These are phyloP conservation scores for Pygoscelis antarcticus DNA, from an alignment of 2,113 vertebrate species.

Conservation along the genomic window DNA sequence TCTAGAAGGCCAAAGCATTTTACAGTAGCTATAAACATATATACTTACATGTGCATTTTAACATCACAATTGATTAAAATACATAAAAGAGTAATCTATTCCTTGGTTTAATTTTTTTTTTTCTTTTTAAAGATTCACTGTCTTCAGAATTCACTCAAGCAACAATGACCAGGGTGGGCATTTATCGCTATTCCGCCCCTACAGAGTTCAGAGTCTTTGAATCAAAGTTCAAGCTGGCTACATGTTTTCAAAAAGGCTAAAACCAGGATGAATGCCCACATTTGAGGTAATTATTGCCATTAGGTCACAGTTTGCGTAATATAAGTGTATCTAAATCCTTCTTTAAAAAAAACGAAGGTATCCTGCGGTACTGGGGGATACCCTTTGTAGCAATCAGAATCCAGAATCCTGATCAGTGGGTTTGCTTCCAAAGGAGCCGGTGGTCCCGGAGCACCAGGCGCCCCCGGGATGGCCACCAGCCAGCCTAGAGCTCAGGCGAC, in stretches of 20 bases:
- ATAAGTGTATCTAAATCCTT: constrained; percentile 75
- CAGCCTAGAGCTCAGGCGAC: constrained; percentile 61
- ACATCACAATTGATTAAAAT: constrained; percentile 66
- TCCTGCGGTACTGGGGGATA: constrained; percentile 8
- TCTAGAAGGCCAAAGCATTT: constrained; percentile 70
- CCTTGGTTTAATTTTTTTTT: constrained; percentile 62
- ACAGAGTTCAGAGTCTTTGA: constrained; percentile 66
- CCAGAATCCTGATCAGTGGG: constrained; percentile 64
- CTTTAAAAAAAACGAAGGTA: constrained; percentile 41
- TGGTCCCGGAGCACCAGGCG: background rate
- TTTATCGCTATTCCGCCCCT: constrained; percentile 68
- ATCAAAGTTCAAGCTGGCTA: constrained; percentile 76
- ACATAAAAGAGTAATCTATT: constrained; percentile 66
- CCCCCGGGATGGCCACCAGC: constrained; percentile 4
- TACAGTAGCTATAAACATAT: constrained; percentile 74
- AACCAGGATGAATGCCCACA: constrained; percentile 81
- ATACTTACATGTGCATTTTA: constrained; percentile 65
- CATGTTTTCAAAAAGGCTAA: constrained; percentile 78
- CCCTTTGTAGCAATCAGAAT: constrained; percentile 54
- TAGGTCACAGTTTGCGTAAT: constrained; percentile 81
- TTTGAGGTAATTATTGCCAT: constrained; percentile 85
- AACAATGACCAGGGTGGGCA: constrained; percentile 69
- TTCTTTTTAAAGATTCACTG: constrained; percentile 58
- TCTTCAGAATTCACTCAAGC: constrained; percentile 72
- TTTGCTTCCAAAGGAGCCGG: constrained; percentile 71